Base-by-base conservation (phyloP, 2,797 vertebrate genomes). In the Intellagama lesueurii region DNA sequence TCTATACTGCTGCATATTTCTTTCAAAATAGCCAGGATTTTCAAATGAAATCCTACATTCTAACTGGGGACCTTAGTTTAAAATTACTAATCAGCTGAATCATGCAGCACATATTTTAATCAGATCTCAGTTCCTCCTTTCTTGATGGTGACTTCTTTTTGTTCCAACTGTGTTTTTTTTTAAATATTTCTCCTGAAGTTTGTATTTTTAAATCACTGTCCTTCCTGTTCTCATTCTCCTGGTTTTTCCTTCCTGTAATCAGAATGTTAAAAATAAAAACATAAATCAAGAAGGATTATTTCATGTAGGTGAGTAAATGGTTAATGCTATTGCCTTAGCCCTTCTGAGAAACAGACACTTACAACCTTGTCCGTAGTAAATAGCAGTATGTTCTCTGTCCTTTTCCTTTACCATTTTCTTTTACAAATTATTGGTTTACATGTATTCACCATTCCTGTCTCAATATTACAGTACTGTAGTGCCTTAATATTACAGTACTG, bases 141-240 rank as follows among this genome's bases (percentile, higher is more conserved):
- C 70, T 80, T 80, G 68, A 52, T 90, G 82, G 68, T 87, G 22
- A 86, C 2, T 88, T 11, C 1, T 86, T 84, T 77, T 52, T 52
- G 75, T 28, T 7, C 81, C 30, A 86, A 56, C 26, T 81, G 16
- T 52, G 56, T 91, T 89, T 7, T 77, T 78, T 19, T 17, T 68
- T 52, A 73, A 26, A 68, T 44, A 73, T 22, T 69, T 49, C 88
- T 78, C 5, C 49, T 88, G 66, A 91, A 88, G 47, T 82, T 88
- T 83, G 30, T 86, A 78, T 88, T 91, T 88, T 91, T 86, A 88
- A 91, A 82, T 73, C 44, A 32, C 35, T 49, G 16, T 83, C 66
- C 64, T 88, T 91, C 87, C 87, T 88, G 72, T 86, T 88, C 78
- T 88, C 49, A 82, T 16, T 83, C 90, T 87, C 87, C 44, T 60